phyloP scores from a whole-genome alignment of 53 echinoderm and acorn worm species.

The Antedon mediterranea region DNA sequence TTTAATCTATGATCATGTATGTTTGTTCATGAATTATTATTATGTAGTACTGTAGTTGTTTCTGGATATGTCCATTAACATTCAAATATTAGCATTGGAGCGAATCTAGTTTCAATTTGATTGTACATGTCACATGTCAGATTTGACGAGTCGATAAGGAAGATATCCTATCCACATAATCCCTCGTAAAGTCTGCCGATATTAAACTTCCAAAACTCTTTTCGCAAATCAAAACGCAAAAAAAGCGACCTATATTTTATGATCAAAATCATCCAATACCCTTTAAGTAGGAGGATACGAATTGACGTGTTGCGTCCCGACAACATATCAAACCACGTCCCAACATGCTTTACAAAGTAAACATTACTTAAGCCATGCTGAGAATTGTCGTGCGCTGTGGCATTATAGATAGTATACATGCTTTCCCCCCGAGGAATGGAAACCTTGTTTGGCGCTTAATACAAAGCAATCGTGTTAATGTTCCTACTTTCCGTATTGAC shows the following conservation, averaged over 20 bases:
- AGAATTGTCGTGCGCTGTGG: background rate
- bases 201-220: background rate
- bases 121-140: background rate
- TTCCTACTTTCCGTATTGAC: background rate
- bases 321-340: background rate
- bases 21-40: too few species aligned
- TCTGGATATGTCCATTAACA: too few species aligned
- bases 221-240: background rate
- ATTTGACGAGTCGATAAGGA: background rate
- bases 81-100: too few species aligned
- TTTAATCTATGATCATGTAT: too few species aligned
- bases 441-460: background rate
- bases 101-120: too few species aligned
- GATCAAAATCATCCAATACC: background rate
- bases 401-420: background rate
- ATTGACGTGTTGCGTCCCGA: background rate
- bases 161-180: background rate
- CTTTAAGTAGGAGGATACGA: background rate
- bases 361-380: background rate
- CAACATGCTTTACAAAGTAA: background rate
- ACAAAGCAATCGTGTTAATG: background rate
- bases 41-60: too few species aligned
- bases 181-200: background rate
- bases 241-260: background rate
- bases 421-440: background rate